Evolutionary conservation across 1,140 invertebrate species (phyloP).

Genomic region (Nephila pilipes): DNA sequence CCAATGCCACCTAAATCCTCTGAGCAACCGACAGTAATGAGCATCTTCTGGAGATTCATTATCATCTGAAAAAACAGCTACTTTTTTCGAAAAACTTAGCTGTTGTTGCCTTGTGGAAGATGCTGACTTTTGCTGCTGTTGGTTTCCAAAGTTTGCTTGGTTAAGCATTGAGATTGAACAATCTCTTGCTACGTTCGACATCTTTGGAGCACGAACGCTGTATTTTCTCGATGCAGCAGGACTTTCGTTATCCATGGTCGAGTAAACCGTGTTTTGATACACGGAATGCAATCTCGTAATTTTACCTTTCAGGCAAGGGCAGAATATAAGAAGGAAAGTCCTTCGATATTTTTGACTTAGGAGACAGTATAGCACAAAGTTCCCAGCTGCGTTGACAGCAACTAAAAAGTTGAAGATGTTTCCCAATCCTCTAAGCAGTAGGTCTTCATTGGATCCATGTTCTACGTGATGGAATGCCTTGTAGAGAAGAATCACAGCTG

Average conservation of each 20-base stretch:
- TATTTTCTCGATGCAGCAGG: slow-evolving; percentile 66
- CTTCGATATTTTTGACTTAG: slow-evolving; percentile 89
- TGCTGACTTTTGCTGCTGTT: not conserved
- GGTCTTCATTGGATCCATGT: slow-evolving; percentile 80
- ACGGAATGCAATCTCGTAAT: slow-evolving; percentile 73
- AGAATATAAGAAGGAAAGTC: slow-evolving; percentile 87
- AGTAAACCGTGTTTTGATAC: slow-evolving; percentile 77
- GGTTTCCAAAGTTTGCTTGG: not conserved
- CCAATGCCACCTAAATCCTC: slow-evolving; percentile 66
- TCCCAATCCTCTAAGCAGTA: slow-evolving; percentile 83
- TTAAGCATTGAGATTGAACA: not conserved
- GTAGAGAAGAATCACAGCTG: slow-evolving; percentile 84
- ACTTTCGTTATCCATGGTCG: slow-evolving; percentile 74
- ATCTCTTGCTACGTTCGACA: not conserved
- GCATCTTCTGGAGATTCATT: not conserved
- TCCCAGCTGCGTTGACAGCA: slow-evolving; percentile 86
- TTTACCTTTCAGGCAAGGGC: slow-evolving; percentile 80
- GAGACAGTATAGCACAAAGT: slow-evolving; percentile 90
- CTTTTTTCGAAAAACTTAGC: slow-evolving; percentile 68
- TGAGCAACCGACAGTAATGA: not conserved
- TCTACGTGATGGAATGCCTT: slow-evolving; percentile 82
- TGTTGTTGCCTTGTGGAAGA: slow-evolving; percentile 13
- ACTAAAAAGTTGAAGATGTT: slow-evolving; percentile 89
- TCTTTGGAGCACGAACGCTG: not conserved
- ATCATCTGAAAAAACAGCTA: slow-evolving; percentile 49